phyloP scores from a whole-genome alignment of 2,113 vertebrate genomes.

The Pelvicachromis taeniatus region DNA sequence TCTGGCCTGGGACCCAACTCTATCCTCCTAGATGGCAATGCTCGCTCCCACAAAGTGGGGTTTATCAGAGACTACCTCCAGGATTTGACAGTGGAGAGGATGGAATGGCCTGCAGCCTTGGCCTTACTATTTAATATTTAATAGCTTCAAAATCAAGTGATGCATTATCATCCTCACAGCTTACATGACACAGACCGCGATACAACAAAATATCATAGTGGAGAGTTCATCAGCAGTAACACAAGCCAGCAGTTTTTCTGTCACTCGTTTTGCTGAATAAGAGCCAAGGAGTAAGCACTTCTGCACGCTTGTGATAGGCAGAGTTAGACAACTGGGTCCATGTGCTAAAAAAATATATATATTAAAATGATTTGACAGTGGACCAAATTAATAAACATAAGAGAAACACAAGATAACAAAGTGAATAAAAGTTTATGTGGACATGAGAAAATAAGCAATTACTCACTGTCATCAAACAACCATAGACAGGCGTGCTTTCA shows the following conservation, averaged over 20 bases:
- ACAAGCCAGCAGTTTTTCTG: no score
- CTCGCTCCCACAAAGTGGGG: no score
- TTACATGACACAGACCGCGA: no score
- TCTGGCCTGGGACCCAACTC: no score
- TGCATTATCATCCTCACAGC: no score
- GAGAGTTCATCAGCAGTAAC: no score
- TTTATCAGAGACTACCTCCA: no score
- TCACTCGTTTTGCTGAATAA: background rate
- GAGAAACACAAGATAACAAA: background rate
- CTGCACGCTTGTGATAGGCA: background rate
- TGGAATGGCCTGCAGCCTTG: no score
- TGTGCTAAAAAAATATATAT: background rate
- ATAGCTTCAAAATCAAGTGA: no score
- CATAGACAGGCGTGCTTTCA: background rate
- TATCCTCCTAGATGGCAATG: no score
- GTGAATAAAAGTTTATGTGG: background rate
- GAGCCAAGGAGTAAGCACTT: background rate
- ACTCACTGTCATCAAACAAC: background rate
- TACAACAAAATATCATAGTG: no score
- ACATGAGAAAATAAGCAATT: background rate
- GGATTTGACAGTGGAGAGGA: no score
- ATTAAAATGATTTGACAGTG: background rate
- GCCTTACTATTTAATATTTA: background rate
- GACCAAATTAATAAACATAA: background rate
- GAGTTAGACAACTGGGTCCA: background rate